Evolutionary conservation across 2,797 vertebrate species (phyloP).

Genomic region (Lagorchestes hirsutus): DNA sequence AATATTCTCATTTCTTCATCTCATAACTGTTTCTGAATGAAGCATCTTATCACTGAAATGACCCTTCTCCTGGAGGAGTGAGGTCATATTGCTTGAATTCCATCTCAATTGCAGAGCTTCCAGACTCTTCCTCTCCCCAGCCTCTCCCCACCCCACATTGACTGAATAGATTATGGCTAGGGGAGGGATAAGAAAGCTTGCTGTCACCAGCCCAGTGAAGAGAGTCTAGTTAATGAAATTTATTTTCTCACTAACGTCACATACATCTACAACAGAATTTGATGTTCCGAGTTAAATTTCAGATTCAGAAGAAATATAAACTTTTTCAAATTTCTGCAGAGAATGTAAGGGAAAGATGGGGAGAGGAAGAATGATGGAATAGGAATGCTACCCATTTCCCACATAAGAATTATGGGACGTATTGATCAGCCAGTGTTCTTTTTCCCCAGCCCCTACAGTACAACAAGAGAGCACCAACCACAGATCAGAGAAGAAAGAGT

Average conservation of each 20-base stretch:
- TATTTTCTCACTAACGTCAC: conserved; percentile 65
- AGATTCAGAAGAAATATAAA: conserved; percentile 61
- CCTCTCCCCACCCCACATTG: background rate
- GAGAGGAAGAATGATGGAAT: background rate
- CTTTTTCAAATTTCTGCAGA: conserved; percentile 37
- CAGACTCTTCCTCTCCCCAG: background rate
- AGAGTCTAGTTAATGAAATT: conserved; percentile 69
- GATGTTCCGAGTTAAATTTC: conserved; percentile 58
- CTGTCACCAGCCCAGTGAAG: conserved; percentile 71
- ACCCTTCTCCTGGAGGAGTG: background rate
- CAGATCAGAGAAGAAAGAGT: conserved; percentile 23
- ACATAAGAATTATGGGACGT: conserved; percentile 40
- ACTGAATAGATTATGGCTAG: conserved; percentile 5
- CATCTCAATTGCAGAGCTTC: background rate
- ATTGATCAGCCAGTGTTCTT: conserved; percentile 35
- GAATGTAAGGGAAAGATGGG: background rate
- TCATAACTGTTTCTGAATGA: conserved; percentile 1
- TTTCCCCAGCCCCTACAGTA: conserved; percentile 7
- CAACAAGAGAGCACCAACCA: background rate
- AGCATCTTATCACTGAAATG: background rate
- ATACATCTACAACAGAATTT: conserved; percentile 69
- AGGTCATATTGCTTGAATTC: background rate
- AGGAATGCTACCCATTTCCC: background rate
- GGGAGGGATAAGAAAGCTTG: conserved; percentile 61
- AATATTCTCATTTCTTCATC: background rate